These are phyloP conservation scores for Asobara japonica DNA, from an alignment of 1,140 invertebrate genomes.

Conservation along the genomic window DNA sequence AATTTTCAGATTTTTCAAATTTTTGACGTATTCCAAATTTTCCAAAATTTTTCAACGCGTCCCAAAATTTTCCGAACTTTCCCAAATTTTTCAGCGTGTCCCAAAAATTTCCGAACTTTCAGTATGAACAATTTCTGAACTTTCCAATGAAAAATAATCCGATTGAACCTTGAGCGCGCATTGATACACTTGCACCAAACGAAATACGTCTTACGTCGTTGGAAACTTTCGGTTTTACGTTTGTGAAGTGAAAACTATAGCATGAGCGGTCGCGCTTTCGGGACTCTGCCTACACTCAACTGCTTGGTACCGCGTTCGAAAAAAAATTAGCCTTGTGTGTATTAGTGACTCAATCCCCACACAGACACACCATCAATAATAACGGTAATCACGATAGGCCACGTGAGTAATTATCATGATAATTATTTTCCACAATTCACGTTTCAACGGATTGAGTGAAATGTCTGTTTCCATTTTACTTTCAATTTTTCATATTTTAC, in stretches of 20 bases:
- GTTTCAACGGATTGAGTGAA: constrained; percentile 4
- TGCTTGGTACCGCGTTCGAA: not conserved
- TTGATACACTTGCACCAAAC: not conserved
- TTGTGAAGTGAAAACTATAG: constrained; percentile 24
- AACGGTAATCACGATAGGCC: not conserved
- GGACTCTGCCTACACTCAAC: not conserved
- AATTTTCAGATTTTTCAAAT: too few species aligned
- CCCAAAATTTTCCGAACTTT: not conserved
- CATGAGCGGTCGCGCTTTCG: constrained; percentile 30
- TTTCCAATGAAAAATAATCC: not conserved
- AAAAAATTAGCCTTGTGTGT: not conserved
- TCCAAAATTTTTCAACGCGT: not conserved
- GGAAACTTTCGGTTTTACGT: constrained; percentile 34
- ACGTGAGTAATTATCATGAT: constrained; percentile 23
- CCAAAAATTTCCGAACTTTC: not conserved
- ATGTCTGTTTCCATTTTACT: constrained; percentile 5
- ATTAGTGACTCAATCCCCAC: not conserved
- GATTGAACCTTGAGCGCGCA: not conserved
- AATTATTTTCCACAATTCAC: constrained; percentile 13
- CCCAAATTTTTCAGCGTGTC: not conserved
- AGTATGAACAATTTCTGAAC: too few species aligned
- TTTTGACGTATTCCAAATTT: too few species aligned
- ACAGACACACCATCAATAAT: not conserved
- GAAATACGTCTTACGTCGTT: constrained; percentile 31
- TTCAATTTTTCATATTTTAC: too few species aligned